Evolutionary conservation across 1,140 invertebrate genomes (phyloP).

Genomic region (Dolichoris vasculosae): DNA sequence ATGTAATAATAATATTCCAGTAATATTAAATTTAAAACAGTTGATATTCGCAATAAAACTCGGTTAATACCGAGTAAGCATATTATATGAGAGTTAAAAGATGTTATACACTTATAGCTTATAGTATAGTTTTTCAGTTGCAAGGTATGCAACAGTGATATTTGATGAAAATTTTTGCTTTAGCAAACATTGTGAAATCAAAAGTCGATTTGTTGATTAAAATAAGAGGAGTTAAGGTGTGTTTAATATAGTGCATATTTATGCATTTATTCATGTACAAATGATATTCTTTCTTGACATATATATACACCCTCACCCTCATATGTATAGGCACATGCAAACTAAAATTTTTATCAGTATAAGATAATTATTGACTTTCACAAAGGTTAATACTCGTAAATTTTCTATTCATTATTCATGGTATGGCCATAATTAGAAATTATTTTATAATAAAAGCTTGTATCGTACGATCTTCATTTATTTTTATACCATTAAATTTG

Average conservation of each 20-base stretch:
- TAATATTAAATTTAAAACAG: not conserved
- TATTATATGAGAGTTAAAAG: not conserved
- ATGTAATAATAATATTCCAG: not conserved
- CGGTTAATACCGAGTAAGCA: not conserved
- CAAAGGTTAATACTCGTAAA: not conserved
- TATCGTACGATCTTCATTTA: not conserved
- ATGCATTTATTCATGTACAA: not conserved
- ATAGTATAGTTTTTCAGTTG: not conserved
- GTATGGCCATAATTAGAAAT: not conserved
- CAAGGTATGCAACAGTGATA: not conserved
- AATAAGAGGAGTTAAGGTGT: not conserved
- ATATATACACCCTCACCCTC: no score
- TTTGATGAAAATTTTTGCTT: not conserved
- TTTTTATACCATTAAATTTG: slow-evolving; percentile 25
- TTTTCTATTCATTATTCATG: not conserved
- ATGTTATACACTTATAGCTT: not conserved
- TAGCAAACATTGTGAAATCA: not conserved
- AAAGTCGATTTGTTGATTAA: slow-evolving; percentile 1
- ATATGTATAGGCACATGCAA: no score
- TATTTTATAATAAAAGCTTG: not conserved
- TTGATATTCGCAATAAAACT: not conserved
- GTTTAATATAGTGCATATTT: not conserved
- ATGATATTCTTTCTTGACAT: not conserved
- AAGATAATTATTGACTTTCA: not conserved
- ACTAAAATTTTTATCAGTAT: no score